Evolutionary conservation across 1,140 invertebrate species (phyloP).

Genomic region (Cherax destructor): DNA sequence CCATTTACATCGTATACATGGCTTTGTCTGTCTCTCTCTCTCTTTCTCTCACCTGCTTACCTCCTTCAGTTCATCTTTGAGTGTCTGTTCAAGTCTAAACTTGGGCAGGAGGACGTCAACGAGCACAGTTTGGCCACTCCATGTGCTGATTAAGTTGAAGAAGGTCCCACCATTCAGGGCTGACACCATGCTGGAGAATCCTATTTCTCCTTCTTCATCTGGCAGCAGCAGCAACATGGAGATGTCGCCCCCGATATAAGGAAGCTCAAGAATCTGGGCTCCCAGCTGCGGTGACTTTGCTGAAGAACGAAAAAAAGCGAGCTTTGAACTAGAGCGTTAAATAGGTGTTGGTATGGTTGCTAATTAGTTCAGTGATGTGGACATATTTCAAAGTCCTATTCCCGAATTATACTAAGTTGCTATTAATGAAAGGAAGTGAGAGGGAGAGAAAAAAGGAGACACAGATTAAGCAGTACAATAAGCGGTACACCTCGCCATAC

Average conservation of each 20-base stretch:
- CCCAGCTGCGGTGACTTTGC: slow-evolving; percentile 85
- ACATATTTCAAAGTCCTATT: too few species aligned
- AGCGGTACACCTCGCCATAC: neutral
- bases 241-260: slow-evolving; percentile 87
- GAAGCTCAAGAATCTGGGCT: slow-evolving; percentile 88
- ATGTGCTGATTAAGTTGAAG: slow-evolving; percentile 25
- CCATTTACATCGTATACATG: too few species aligned
- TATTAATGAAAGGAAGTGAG: too few species aligned
- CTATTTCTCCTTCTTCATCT: slow-evolving; percentile 78
- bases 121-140: slow-evolving; percentile 72
- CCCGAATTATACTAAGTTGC: too few species aligned
- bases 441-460: too few species aligned
- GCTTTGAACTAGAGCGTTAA: too few species aligned
- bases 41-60: slow-evolving; percentile 31
- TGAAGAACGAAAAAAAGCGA: slow-evolving; percentile 72
- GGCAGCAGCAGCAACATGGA: slow-evolving; percentile 92
- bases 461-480: too few species aligned
- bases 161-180: slow-evolving; percentile 52
- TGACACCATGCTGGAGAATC: slow-evolving; percentile 67
- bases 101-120: slow-evolving; percentile 86
- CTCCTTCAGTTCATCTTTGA: slow-evolving; percentile 56
- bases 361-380: too few species aligned
- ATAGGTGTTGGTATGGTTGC: too few species aligned
- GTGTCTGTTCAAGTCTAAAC: slow-evolving; percentile 83
- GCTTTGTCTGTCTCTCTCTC: neutral